Evolutionary conservation across 1,140 invertebrate species (phyloP).

Genomic region (Brachionus koreanus): DNA sequence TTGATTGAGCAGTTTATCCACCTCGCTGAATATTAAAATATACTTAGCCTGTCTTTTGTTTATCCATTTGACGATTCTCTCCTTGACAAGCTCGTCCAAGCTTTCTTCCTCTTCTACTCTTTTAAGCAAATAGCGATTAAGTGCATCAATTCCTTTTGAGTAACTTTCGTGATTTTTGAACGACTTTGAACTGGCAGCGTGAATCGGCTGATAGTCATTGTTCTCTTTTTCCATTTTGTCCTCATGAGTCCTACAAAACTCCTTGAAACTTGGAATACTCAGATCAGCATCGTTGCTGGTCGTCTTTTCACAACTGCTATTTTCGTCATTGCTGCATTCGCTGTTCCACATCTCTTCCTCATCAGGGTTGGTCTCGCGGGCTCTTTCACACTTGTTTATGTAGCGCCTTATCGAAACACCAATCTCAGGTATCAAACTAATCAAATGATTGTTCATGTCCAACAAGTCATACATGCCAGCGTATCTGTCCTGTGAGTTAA

Average conservation of each 20-base stretch:
- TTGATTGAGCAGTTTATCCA: conserved; percentile 40
- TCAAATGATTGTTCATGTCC: conserved; percentile 41
- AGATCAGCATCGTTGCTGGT: neutral
- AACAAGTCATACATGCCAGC: conserved; percentile 41
- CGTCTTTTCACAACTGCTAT: neutral
- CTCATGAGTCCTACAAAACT: neutral
- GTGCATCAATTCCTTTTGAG: conserved; percentile 6
- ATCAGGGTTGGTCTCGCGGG: neutral
- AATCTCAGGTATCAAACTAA: conserved; percentile 33
- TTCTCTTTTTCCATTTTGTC: conserved; percentile 17
- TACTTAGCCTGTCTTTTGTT: conserved; percentile 42
- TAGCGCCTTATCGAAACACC: conserved; percentile 35
- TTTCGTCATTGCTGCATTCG: conserved; percentile 23
- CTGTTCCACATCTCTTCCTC: conserved; percentile 23
- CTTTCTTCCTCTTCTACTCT: conserved; percentile 22
- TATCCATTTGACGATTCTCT: conserved; percentile 42
- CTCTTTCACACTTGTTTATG: conserved; percentile 39
- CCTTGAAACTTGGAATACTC: conserved; percentile 18
- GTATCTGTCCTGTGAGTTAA: conserved; percentile 41
- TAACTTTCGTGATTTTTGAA: conserved; percentile 22
- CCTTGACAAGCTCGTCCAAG: conserved; percentile 42
- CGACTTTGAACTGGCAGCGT: neutral
- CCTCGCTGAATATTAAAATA: conserved; percentile 35
- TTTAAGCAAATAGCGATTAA: conserved; percentile 29
- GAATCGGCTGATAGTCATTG: neutral